Base-by-base conservation (phyloP, 2,113 vertebrate species). In the Jaculus jaculus region DNA sequence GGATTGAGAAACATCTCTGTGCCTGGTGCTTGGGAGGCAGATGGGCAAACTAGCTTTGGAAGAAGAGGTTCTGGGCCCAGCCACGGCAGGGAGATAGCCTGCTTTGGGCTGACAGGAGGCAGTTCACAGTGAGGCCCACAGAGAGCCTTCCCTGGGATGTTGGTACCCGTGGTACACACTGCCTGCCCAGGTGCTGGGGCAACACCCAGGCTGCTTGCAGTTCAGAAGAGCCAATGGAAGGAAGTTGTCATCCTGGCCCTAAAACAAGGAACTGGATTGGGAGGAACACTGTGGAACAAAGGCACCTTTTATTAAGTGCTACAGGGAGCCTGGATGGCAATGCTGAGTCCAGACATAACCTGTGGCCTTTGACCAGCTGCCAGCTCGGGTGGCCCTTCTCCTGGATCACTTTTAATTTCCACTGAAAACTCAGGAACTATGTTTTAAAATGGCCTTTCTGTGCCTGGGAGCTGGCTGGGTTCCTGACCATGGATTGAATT, bases 1-100 rank as follows among this genome's bases (percentile, higher is more conserved):
- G 98, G 34, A 30, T 26, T 37, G 4, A 34, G 65, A 60, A 39
- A 24, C 28, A 28, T 23, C 2, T 42, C 30, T 32, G 17, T 2
- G 1, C 32, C 5, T 28, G 0, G 11, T 18, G 73, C 24, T 17
- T 54, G 15, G 0, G 11, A 26, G 23, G 30, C 7, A 11, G 39
- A 28, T 10, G 71, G 66, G 51, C 69, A 75, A 30, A 20, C 34
- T 2, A 24, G 89, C 73, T 58, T 4, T 0, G 39, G 68, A 71
- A 65, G 34, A n/a, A 0, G 34, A 10, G 9, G 28, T 20, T 34
- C 79, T 10, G 5, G 66, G 63, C 39, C 54, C 86, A 26, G 39
- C 32, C 47, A 5, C 6, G 0, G 3, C 7, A 24, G 72, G 63
- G 10, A 72, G 12, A 20, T 17, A 32, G 18, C 34, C 63, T 21